Evolutionary conservation across 2,797 vertebrate genomes (phyloP), one percentile per base, ranked within the genome.

Genomic region (Molossus molossus): DNA sequence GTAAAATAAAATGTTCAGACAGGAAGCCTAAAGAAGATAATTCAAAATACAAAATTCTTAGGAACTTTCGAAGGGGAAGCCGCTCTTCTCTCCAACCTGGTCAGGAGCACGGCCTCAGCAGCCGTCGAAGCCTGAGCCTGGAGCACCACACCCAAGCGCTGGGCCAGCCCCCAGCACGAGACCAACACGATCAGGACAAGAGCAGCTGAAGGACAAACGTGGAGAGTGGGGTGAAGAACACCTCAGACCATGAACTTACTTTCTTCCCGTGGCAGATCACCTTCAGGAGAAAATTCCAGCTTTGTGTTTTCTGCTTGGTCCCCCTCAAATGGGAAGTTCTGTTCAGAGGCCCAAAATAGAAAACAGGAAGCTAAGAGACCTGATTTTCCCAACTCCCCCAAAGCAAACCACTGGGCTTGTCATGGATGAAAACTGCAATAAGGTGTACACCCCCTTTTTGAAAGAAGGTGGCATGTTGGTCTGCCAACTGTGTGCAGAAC

Each of bases 291-390:
- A 96, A 95, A 81, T 77, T 84, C 53, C 86, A 93, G 94, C 50
- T 77, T 92, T 69, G 57, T 55, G 10, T 57, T 87, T 65, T 57
- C 88, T 95, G 70, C 82, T 45, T 58, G 87, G 62, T 62, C 86
- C 60, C 76, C 90, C 25, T 81, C 18, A 9, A 95, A 94, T 81
- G 65, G 88, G 94, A 97, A 96, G 90, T 95, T 94, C 91, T 79
- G 27, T 58, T 87, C 77, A 45, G 60, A 27, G 17, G 48, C 73
- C 82, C 3, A 0, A 94, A 96, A 97, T 76, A 97, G 95, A 97
- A 97, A 98, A 65, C 20, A 94, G 95, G 96, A 98, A 98, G 92
- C 95, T 67, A 37, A 70, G 48, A 50, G 88, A 90, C 87, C 65
- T 73, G 82, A 87, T 96, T 83, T 77, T 67, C 90, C 96, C 92